phyloP scores from a whole-genome alignment of 2,797 vertebrate genomes.

The Lutjanus argentimaculatus region DNA sequence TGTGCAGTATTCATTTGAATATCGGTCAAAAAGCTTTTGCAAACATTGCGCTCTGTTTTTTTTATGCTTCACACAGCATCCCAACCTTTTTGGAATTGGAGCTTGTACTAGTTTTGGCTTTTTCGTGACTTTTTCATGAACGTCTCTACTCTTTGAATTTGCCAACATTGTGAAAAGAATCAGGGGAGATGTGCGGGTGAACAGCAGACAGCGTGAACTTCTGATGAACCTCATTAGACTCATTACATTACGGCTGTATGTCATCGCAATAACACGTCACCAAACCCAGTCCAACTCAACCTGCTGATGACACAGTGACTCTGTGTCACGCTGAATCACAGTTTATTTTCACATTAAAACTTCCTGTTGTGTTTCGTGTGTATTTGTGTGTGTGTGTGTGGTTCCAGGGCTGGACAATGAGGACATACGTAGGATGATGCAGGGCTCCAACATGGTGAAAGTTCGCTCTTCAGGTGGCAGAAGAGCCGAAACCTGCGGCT shows the following conservation, averaged over 20 bases:
- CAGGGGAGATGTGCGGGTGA: neutral
- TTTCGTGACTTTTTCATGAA: no score
- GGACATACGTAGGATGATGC: constrained; percentile 91
- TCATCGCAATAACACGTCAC: neutral
- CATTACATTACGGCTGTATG: neutral
- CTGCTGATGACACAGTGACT: no score
- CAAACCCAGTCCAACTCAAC: neutral
- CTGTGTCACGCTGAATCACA: neutral
- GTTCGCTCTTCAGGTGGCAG: constrained; percentile 90
- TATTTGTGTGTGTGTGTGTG: constrained; percentile 1
- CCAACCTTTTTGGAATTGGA: no score
- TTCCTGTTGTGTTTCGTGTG: neutral
- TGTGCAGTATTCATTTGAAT: no score
- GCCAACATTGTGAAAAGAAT: no score
- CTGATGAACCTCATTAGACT: constrained; percentile 1
- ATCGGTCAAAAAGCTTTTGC: no score
- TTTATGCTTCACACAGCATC: no score
- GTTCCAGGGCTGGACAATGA: constrained; percentile 90
- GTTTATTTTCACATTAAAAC: neutral
- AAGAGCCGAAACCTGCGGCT: constrained; percentile 89
- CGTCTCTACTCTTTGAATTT: no score
- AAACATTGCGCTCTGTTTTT: no score
- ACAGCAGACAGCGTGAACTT: neutral
- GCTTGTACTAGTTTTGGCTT: no score
- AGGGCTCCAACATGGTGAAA: constrained; percentile 91